These are phyloP conservation scores for Sclerurus mexicanus DNA, from an alignment of 2,113 vertebrate genomes.

Conservation along the genomic window DNA sequence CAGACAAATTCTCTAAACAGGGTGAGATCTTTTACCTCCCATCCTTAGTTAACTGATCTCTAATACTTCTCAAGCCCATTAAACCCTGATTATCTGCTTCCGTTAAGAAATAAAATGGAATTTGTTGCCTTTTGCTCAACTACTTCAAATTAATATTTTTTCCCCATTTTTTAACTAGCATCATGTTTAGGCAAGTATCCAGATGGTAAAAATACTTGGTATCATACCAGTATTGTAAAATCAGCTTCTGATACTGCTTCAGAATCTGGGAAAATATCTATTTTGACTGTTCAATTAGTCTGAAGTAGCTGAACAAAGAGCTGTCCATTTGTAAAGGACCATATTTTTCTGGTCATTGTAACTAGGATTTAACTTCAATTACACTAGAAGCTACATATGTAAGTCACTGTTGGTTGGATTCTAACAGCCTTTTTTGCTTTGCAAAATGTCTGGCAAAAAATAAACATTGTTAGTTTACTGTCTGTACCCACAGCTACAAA, in stretches of 20 bases:
- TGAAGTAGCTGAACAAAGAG: neutral
- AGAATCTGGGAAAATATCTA: neutral
- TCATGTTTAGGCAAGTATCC: neutral
- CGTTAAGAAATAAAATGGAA: neutral
- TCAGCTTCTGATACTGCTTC: neutral
- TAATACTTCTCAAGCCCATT: neutral
- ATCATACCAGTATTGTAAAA: neutral
- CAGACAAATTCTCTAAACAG: neutral
- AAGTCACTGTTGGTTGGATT: neutral
- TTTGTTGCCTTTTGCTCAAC: neutral
- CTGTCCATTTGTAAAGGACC: neutral
- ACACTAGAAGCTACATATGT: neutral
- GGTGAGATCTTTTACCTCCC: neutral
- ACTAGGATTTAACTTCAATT: neutral
- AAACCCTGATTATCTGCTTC: neutral
- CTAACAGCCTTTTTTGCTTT: neutral
- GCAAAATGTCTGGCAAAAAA: neutral
- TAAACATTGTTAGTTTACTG: neutral
- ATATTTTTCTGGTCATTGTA: neutral
- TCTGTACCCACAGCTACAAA: neutral
- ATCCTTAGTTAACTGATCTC: neutral
- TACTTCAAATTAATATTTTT: neutral
- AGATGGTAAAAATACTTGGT: neutral
- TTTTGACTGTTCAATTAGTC: neutral
- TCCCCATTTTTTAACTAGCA: accelerated